Evolutionary conservation across 2,113 vertebrate genomes (phyloP).

Genomic region (Proteles cristata): DNA sequence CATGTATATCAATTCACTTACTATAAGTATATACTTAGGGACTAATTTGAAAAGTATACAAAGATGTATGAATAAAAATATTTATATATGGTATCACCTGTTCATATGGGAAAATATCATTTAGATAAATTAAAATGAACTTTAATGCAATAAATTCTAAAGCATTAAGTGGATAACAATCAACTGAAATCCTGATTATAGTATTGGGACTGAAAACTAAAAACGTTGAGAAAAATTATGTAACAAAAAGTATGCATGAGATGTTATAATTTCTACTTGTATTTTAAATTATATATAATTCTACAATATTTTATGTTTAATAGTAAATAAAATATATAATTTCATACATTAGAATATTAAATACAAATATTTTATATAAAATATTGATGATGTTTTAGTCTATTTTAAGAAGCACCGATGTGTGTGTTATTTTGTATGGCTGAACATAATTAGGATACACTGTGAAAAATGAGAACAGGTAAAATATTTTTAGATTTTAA

Average conservation of each 20-base stretch:
- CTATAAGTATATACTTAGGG: not conserved
- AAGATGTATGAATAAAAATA: not conserved
- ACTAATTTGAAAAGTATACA: not conserved
- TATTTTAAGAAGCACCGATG: not conserved
- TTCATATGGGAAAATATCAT: not conserved
- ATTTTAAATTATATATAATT: not conserved
- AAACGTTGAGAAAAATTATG: not conserved
- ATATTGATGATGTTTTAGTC: not conserved
- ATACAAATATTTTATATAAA: not conserved
- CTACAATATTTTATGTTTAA: not conserved
- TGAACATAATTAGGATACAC: not conserved
- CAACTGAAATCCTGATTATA: not conserved
- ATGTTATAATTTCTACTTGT: not conserved
- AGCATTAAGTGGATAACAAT: not conserved
- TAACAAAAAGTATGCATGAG: not conserved
- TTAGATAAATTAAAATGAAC: not conserved
- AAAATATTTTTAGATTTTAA: not conserved
- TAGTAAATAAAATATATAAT: not conserved
- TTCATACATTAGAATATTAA: not conserved
- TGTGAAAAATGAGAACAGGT: not conserved
- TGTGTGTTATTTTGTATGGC: not conserved
- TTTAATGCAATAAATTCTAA: not conserved
- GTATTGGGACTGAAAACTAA: not conserved
- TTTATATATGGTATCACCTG: not conserved
- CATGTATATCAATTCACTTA: not conserved